Evolutionary conservation across 2,113 vertebrate genomes (phyloP).

Genomic region (Bagarius yarrelli): DNA sequence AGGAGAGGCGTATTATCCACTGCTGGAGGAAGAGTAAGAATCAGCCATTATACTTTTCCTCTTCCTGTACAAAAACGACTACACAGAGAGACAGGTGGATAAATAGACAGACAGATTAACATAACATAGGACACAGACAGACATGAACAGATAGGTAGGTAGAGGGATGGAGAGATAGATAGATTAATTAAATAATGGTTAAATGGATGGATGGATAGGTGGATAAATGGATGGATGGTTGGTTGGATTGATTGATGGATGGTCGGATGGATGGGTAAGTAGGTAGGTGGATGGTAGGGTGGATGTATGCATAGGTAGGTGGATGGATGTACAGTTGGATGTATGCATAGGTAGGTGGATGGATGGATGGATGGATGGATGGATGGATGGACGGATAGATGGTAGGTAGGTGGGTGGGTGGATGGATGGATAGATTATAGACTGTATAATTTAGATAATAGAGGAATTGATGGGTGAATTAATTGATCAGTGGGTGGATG

Average conservation of each 20-base stretch:
- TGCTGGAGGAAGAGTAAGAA: constrained; percentile 96
- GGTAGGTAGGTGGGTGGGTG: too few species aligned
- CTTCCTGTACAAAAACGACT: background rate
- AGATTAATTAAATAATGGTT: too few species aligned
- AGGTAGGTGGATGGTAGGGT: too few species aligned
- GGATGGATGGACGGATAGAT: background rate
- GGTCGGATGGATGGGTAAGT: background rate
- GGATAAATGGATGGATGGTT: background rate
- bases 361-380: background rate
- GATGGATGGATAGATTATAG: too few species aligned
- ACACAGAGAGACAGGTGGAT: background rate
- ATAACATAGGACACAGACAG: background rate
- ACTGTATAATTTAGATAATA: too few species aligned
- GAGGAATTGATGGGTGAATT: background rate
- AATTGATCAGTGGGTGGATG: too few species aligned
- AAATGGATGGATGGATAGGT: too few species aligned
- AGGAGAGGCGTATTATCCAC: constrained; percentile 92
- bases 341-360: background rate
- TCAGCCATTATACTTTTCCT: background rate
- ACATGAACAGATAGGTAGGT: too few species aligned
- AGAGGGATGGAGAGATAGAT: too few species aligned
- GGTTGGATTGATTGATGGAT: background rate
- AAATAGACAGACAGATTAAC: background rate
- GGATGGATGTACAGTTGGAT: background rate
- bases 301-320: background rate